A percentile compares a stretch with the other conserved stretches of the same genome.
Evolutionary conservation across 2,113 vertebrate species (phyloP).

Genomic region (Clupea harengus): DNA sequence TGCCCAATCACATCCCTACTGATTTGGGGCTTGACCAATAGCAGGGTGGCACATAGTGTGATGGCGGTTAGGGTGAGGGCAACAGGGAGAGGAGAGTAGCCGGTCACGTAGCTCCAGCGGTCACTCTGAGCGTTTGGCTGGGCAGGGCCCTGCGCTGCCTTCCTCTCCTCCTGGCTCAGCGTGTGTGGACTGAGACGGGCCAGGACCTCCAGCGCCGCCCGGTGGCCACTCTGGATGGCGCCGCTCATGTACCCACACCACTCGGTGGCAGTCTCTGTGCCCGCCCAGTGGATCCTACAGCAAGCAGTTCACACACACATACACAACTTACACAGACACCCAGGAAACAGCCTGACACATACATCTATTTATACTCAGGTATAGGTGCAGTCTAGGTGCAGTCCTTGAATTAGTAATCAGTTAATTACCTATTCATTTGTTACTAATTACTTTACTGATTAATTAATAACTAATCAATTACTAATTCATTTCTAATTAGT

Average conservation of each 20-base stretch:
- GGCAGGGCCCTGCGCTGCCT: slow-evolving; percentile 24
- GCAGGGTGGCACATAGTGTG: slow-evolving; percentile 44
- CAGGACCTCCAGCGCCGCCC: slow-evolving; percentile 70
- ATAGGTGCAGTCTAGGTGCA: too few species aligned
- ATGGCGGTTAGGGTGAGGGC: slow-evolving; percentile 28
- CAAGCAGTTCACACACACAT: neutral
- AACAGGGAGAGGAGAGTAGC: neutral
- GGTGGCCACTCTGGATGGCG: slow-evolving; percentile 67
- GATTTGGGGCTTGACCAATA: slow-evolving; percentile 38
- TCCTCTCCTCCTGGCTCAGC: slow-evolving; percentile 57
- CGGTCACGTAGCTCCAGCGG: neutral
- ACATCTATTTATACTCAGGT: too few species aligned
- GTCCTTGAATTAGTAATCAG: too few species aligned
- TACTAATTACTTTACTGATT: too few species aligned
- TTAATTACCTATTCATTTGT: too few species aligned
- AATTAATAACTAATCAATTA: too few species aligned
- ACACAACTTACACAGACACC: too few species aligned
- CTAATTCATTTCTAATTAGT: too few species aligned
- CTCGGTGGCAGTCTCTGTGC: slow-evolving; percentile 71
- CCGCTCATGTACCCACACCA: slow-evolving; percentile 75
- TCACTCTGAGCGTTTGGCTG: slow-evolving; percentile 3
- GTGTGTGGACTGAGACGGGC: slow-evolving; percentile 52
- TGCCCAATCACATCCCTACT: slow-evolving; percentile 26
- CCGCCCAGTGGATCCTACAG: slow-evolving; percentile 72
- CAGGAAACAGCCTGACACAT: too few species aligned